Percentiles rank a stretch among this genome's conserved stretches.
phyloP scores from a whole-genome alignment of 2,888 invertebrate genomes.

The Esperia sulphurella region DNA sequence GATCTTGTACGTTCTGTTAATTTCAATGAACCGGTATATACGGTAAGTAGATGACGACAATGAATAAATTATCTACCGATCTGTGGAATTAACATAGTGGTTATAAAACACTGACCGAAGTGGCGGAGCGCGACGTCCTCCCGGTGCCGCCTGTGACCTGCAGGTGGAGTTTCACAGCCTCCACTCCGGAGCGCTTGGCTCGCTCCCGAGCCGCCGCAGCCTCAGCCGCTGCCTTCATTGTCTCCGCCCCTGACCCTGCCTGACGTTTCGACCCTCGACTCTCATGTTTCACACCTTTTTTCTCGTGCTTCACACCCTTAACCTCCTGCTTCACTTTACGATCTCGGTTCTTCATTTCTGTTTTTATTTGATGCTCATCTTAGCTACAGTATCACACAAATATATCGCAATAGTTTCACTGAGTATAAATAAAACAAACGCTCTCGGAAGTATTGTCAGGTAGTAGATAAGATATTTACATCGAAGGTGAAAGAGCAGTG shows the following conservation, averaged over 20 bases:
- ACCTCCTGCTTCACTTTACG: constrained; percentile 39
- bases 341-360: constrained; percentile 64
- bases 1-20: no score
- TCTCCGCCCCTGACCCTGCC: constrained; percentile 18
- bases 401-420: constrained; percentile 22
- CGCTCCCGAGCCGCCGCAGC: constrained; percentile 35
- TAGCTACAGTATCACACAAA: constrained; percentile 14
- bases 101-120: constrained; percentile 41
- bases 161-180: constrained; percentile 67
- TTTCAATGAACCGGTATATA: no score
- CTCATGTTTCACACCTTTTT: constrained; percentile 31
- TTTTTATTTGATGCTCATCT: constrained; percentile 21
- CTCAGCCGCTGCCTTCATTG: constrained; percentile 20
- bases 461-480: constrained; percentile 62
- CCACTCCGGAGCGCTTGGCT: constrained; percentile 62
- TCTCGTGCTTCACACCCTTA: constrained; percentile 28
- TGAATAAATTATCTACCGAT: background rate
- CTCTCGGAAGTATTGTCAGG: constrained; percentile 37
- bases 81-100: background rate
- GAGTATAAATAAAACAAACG: constrained; percentile 23
- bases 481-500: constrained; percentile 57
- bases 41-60: background rate
- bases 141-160: constrained; percentile 62
- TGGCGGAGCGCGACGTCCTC: constrained; percentile 68
- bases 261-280: constrained; percentile 29